Conservation (phyloP, 1,140 invertebrate species). For the Ips typographus region DNA sequence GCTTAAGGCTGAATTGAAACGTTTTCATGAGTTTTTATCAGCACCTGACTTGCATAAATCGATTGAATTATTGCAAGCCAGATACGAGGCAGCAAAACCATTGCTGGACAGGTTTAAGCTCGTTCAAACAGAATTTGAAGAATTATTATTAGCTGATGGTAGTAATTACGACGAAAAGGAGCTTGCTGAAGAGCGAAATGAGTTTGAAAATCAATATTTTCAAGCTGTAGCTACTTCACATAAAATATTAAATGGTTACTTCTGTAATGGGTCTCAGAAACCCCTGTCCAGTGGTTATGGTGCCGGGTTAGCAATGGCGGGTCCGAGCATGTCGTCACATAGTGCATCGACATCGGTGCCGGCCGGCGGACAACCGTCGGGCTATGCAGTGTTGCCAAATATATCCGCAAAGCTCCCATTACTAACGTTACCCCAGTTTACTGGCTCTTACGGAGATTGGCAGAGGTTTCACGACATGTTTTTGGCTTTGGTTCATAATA, state of each 20-base stretch:
- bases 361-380: too few species aligned
- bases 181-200: constrained; percentile 9
- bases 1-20: background rate
- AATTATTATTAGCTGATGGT: constrained; percentile 13
- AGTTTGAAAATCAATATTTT: constrained; percentile 20
- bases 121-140: constrained; percentile 22
- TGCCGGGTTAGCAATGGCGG: too few species aligned
- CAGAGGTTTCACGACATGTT: constrained; percentile 45
- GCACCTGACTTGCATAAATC: background rate
- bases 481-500: constrained; percentile 42
- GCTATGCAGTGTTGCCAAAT: background rate
- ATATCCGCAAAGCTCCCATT: constrained; percentile 2
- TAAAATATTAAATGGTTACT: constrained; percentile 3
- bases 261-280: background rate
- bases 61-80: background rate
- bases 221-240: constrained; percentile 1
- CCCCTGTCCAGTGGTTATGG: too few species aligned
- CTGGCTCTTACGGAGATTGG: constrained; percentile 44
- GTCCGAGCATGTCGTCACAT: too few species aligned
- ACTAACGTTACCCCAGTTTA: constrained; percentile 40
- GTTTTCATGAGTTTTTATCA: constrained; percentile 8
- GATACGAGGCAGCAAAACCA: constrained; percentile 5
- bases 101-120: background rate
- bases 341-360: too few species aligned
- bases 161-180: constrained; percentile 8